Percentiles rank a stretch among this genome's conserved stretches.
Conservation (phyloP, 2,888 invertebrate species). For the Mythimna lalbum region DNA sequence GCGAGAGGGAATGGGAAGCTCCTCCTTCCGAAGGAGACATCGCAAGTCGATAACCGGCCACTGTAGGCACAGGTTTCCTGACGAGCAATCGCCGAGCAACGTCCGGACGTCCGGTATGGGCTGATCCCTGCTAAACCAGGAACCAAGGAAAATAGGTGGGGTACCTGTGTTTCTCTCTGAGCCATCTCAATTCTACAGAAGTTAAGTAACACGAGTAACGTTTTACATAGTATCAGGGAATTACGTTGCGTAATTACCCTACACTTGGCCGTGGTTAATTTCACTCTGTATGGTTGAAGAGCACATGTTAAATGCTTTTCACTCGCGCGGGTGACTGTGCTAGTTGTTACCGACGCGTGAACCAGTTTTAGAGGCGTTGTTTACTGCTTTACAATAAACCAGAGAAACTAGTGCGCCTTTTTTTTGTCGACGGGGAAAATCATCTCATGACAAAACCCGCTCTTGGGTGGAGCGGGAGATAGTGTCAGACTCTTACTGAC, state of each 20-base stretch:
- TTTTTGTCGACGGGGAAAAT: too few relatives aligned
- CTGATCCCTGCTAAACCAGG: not conserved
- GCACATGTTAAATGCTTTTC: slow-evolving; percentile 58
- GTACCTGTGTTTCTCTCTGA: too few relatives aligned
- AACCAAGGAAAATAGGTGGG: too few relatives aligned
- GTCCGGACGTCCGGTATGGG: not conserved
- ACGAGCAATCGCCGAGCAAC: too few relatives aligned
- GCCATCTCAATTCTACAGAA: not conserved
- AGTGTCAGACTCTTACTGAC: too few relatives aligned
- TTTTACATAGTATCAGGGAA: slow-evolving; percentile 8
- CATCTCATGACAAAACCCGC: too few relatives aligned
- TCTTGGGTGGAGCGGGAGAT: too few relatives aligned
- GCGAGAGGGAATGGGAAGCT: too few relatives aligned
- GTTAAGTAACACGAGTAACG: slow-evolving; percentile 14
- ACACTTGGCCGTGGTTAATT: slow-evolving; percentile 63
- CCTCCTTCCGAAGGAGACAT: too few relatives aligned
- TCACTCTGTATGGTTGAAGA: slow-evolving; percentile 54
- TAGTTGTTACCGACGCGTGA: slow-evolving; percentile 25
- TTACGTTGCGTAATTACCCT: slow-evolving; percentile 57
- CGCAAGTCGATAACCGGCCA: too few relatives aligned
- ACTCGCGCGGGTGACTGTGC: slow-evolving; percentile 37
- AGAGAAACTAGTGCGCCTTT: too few relatives aligned
- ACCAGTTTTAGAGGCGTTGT: slow-evolving; percentile 29
- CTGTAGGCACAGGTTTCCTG: too few relatives aligned
- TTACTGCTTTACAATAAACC: not conserved